Conservation (phyloP, 2,888 invertebrate species). For the Cantharis flavilabris region DNA sequence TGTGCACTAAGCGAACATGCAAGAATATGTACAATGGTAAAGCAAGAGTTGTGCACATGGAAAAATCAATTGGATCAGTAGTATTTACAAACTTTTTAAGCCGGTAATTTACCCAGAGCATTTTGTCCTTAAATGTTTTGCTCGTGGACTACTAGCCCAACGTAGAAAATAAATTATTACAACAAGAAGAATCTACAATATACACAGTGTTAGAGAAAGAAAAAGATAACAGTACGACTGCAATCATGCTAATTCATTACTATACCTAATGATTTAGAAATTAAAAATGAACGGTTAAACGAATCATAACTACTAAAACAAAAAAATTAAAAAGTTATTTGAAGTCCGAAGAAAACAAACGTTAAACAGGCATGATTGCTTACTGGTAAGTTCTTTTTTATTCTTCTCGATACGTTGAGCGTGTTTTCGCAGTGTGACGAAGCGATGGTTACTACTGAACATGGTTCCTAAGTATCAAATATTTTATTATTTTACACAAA, state of each 20-base stretch:
- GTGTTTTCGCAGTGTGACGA: slow-evolving; percentile 19
- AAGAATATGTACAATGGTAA: not conserved
- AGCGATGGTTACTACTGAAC: slow-evolving; percentile 17
- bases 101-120: not conserved
- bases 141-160: not conserved
- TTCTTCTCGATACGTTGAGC: slow-evolving; percentile 7
- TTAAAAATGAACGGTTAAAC: not conserved
- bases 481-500: slow-evolving; percentile 8
- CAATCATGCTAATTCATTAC: slow-evolving; percentile 14
- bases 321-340: not conserved
- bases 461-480: slow-evolving; percentile 22
- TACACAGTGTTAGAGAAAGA: not conserved
- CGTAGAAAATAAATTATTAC: not conserved
- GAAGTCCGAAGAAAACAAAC: slow-evolving; percentile 3
- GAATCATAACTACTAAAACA: not conserved
- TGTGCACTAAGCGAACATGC: not conserved
- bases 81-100: not conserved
- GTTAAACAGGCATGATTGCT: slow-evolving; percentile 17
- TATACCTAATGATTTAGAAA: not conserved
- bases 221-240: not conserved
- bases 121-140: no score
- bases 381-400: slow-evolving; percentile 16
- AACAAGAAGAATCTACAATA: not conserved
- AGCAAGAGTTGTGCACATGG: not conserved
- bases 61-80: not conserved